Evolutionary conservation across 2,113 vertebrate genomes (phyloP).

Genomic region (Cynoglossus semilaevis): DNA sequence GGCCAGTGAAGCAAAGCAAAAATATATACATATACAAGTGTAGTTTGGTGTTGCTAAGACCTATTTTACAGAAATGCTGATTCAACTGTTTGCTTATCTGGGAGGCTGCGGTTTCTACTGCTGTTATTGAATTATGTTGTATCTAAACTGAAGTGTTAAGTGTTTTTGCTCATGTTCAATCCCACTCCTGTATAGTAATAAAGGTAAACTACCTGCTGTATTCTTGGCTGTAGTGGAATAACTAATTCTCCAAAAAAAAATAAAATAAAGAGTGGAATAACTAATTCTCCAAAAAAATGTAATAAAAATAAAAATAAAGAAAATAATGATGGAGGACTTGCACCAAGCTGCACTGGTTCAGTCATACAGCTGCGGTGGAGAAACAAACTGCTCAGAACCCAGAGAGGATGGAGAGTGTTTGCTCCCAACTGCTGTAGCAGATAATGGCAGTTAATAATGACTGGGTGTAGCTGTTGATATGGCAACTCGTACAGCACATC

Average conservation of each 20-base stretch:
- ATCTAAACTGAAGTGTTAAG: not conserved
- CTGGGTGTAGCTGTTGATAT: slow-evolving; percentile 45
- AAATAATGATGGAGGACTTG: no score
- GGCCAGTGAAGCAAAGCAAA: not conserved
- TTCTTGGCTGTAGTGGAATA: no score
- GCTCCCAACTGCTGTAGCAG: no score
- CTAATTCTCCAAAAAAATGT: no score
- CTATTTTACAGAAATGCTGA: not conserved
- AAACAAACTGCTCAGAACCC: no score
- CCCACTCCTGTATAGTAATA: not conserved
- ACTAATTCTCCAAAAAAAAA: no score
- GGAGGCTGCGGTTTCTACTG: not conserved
- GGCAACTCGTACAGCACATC: slow-evolving; percentile 49
- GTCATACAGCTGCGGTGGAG: no score
- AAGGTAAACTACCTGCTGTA: not conserved
- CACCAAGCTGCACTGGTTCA: no score
- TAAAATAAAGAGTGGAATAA: no score
- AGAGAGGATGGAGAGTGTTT: no score
- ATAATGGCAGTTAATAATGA: slow-evolving; percentile 13
- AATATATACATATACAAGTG: not conserved
- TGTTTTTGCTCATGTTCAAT: not conserved
- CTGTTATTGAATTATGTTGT: not conserved
- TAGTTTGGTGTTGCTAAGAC: not conserved
- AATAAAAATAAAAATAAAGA: no score
- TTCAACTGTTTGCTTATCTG: not conserved